phyloP scores from a whole-genome alignment of 2,888 invertebrate species.

The Hirtodrosophila trivittata region DNA sequence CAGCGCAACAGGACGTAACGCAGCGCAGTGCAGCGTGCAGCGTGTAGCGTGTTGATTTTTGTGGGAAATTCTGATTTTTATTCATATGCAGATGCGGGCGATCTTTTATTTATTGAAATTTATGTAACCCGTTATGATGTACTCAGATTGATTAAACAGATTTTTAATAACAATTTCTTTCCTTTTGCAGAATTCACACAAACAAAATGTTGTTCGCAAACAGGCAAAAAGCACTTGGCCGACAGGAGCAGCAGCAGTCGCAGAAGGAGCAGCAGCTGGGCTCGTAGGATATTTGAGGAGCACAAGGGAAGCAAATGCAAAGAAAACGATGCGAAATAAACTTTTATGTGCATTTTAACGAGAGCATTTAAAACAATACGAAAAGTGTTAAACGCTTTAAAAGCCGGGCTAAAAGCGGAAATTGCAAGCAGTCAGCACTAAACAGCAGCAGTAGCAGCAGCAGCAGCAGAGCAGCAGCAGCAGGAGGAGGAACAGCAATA shows the following conservation, averaged over 20 bases:
- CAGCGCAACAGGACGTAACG: no score
- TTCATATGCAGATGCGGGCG: conserved; percentile 36
- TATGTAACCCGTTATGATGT: conserved; percentile 45
- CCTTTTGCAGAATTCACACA: neutral
- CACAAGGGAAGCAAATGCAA: conserved; percentile 11
- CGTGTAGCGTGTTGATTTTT: neutral
- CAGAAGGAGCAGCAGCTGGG: neutral
- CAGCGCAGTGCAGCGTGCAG: neutral
- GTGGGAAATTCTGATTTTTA: conserved; percentile 36
- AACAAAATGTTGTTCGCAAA: conserved; percentile 20
- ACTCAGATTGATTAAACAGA: neutral
- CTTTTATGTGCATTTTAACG: conserved; percentile 71
- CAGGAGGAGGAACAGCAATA: conserved; percentile 21
- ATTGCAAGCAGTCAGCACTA: conserved; percentile 31
- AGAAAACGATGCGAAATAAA: conserved; percentile 62
- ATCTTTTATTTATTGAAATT: conserved; percentile 39
- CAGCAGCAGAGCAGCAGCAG: conserved; percentile 16
- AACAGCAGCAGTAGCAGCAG: conserved; percentile 19
- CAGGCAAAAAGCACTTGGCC: conserved; percentile 1
- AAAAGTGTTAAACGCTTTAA: conserved; percentile 7
- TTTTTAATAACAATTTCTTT: conserved; percentile 5
- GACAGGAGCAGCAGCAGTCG: conserved; percentile 1
- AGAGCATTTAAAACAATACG: conserved; percentile 71
- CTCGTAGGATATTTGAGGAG: conserved; percentile 26
- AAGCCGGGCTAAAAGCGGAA: conserved; percentile 18